These are phyloP conservation scores for Aldrovandia affinis DNA, from an alignment of 2,797 vertebrate species.

Conservation along the genomic window DNA sequence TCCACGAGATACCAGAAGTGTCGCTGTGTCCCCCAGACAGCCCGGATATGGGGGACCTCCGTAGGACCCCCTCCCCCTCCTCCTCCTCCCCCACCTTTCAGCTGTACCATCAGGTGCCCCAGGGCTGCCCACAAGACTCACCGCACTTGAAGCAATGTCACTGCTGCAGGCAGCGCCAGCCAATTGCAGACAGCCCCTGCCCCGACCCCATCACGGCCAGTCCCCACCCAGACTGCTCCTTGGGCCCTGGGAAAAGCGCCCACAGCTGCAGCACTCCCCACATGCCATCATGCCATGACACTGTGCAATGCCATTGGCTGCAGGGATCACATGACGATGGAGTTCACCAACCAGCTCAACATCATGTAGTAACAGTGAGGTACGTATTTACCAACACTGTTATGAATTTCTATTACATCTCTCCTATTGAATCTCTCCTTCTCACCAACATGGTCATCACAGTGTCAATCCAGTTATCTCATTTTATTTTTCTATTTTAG, in stretches of 20 bases:
- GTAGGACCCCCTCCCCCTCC: constrained; percentile 69
- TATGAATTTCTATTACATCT: background rate
- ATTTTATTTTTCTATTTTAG: constrained; percentile 66
- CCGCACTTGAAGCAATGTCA: constrained; percentile 57
- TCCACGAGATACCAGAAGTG: constrained; percentile 73
- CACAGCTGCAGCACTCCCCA: constrained; percentile 68
- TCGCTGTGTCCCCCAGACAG: constrained; percentile 75
- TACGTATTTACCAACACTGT: constrained; percentile 51
- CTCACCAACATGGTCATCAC: background rate
- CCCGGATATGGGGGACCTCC: constrained; percentile 56
- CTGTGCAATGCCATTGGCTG: constrained; percentile 76
- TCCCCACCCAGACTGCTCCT: constrained; percentile 51
- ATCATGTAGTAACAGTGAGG: constrained; percentile 87
- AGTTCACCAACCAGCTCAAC: constrained; percentile 75
- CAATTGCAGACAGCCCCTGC: constrained; percentile 53
- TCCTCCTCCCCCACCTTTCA: constrained; percentile 73
- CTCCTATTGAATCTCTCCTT: constrained; percentile 30
- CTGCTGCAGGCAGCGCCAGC: constrained; percentile 59
- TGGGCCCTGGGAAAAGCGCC: constrained; percentile 52
- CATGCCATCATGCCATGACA: constrained; percentile 63
- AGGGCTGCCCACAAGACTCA: constrained; percentile 53
- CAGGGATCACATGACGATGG: constrained; percentile 77
- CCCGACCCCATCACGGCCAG: constrained; percentile 49
- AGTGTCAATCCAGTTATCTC: background rate
- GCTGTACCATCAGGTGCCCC: constrained; percentile 70